Evolutionary conservation across 2,113 vertebrate species (phyloP), one percentile per base, ranked within the genome.

Genomic region (Channa maculata): DNA sequence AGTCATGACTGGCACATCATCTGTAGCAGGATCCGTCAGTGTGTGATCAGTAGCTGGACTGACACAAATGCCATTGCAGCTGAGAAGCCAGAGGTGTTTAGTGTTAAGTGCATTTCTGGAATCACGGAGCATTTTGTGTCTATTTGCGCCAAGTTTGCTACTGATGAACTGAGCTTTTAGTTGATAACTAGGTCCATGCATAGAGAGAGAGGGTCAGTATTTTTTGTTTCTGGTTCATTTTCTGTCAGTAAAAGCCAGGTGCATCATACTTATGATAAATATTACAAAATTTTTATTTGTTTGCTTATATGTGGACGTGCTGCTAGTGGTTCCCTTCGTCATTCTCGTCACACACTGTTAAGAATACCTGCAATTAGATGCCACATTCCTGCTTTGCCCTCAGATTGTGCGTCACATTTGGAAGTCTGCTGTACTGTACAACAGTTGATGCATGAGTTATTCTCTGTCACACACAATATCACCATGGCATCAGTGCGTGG

Each of bases 41-140:
- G 33, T 71, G 78, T 52, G 72, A 72, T 81, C 70, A 43, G 75
- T 44, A 41, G 62, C 13, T 44, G 13, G 12, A n/a, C 6, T 48
- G 51, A 61, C 52, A 71, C 4, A 55, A 83, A 68, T 14, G 66
- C 41, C 67, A 15, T 73, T 85, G 84, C 87, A 84, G 87, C 77
- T 48, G 57, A 64, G 57, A 34, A 78, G 63, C 66, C 74, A n/a
- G 84, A 75, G 81, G 80, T 77, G 71, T 78, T 67, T 24, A 12
- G 53, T 44, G 70, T 76, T 52, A 64, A 80, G 79, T 66, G 64
- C 52, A 61, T 68, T 64, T 72, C 15, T 39, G 8, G 45, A 59
- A 59, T n/a, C 48, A 4, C 24, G 11, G 61, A 75, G 71, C 61
- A 37, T 33, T 59, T 24, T 2, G 51, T 13, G 2, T 38, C 9